Conservation (phyloP, 2,113 vertebrate species). For the Speoplatyrhinus poulsoni region DNA sequence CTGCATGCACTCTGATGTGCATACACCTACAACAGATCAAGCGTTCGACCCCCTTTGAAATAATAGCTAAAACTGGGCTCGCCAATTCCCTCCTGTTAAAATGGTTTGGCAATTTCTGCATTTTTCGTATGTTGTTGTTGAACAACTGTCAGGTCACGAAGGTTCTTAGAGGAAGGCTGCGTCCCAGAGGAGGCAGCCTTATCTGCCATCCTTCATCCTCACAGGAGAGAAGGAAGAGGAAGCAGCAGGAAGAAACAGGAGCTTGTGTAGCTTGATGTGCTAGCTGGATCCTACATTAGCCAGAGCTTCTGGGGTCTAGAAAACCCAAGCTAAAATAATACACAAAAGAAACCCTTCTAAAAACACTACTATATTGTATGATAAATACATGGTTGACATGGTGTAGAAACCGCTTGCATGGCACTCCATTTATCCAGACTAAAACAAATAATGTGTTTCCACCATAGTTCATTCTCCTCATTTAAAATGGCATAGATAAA, state of each 20-base stretch:
- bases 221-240: conserved; percentile 41
- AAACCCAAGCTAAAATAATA: conserved; percentile 26
- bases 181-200: conserved; percentile 56
- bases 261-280: conserved; percentile 58
- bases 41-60: conserved; percentile 30
- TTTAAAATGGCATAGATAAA: too few species aligned
- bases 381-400: conserved; percentile 15
- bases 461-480: neutral
- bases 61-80: conserved; percentile 46
- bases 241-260: conserved; percentile 35
- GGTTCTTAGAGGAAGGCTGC: conserved; percentile 43
- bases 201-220: conserved; percentile 46
- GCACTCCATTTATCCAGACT: conserved; percentile 10
- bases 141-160: conserved; percentile 57
- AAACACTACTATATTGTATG: conserved; percentile 10
- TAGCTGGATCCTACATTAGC: conserved; percentile 7
- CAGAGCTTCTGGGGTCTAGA: neutral
- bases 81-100: conserved; percentile 39
- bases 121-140: conserved; percentile 47
- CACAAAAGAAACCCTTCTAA: neutral
- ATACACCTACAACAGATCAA: conserved; percentile 32
- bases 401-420: conserved; percentile 1
- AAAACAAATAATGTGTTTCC: neutral
- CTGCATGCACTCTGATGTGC: conserved; percentile 28
- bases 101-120: conserved; percentile 54